These are phyloP conservation scores for Scaptodrosophila latifasciaeformis DNA, from an alignment of 2,888 invertebrate genomes.

Conservation along the genomic window DNA sequence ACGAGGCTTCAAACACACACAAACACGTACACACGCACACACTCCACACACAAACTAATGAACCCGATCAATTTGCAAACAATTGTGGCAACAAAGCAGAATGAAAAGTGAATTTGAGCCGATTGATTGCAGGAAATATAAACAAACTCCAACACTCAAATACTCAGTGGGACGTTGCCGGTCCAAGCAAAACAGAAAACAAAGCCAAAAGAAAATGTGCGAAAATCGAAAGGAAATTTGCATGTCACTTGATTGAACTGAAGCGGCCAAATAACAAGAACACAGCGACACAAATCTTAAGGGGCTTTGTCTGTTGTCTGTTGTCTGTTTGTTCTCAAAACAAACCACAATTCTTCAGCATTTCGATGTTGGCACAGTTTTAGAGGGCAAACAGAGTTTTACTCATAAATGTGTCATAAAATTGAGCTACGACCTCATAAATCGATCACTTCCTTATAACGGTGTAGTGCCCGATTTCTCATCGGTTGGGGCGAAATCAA, in stretches of 20 bases:
- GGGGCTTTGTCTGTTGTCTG: slow-evolving; percentile 25
- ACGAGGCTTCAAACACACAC: slow-evolving; percentile 16
- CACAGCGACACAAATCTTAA: slow-evolving; percentile 42
- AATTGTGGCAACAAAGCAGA: slow-evolving; percentile 42
- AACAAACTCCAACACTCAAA: slow-evolving; percentile 36
- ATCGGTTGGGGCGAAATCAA: too few species aligned
- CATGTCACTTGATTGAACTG: slow-evolving; percentile 57
- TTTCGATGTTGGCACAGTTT: slow-evolving; percentile 46
- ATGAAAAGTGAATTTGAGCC: slow-evolving; percentile 39
- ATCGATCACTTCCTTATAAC: slow-evolving; percentile 46
- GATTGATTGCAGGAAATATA: slow-evolving; percentile 65
- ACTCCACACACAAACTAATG: slow-evolving; percentile 16
- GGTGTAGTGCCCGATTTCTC: slow-evolving; percentile 16
- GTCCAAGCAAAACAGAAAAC: neutral
- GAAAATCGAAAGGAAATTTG: slow-evolving; percentile 62
- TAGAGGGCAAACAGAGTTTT: slow-evolving; percentile 16
- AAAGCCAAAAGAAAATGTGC: slow-evolving; percentile 43
- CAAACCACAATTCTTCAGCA: slow-evolving; percentile 16
- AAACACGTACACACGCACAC: slow-evolving; percentile 11
- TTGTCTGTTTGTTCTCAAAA: slow-evolving; percentile 53
- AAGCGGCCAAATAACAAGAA: slow-evolving; percentile 27
- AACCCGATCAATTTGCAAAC: slow-evolving; percentile 49
- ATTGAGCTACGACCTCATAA: slow-evolving; percentile 10
- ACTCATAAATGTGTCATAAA: slow-evolving; percentile 28
- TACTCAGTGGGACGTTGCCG: slow-evolving; percentile 1